Percentiles rank a stretch among this genome's conserved stretches.
Evolutionary conservation across 1,140 invertebrate species (phyloP).

Genomic region (Drosophila pachea): DNA sequence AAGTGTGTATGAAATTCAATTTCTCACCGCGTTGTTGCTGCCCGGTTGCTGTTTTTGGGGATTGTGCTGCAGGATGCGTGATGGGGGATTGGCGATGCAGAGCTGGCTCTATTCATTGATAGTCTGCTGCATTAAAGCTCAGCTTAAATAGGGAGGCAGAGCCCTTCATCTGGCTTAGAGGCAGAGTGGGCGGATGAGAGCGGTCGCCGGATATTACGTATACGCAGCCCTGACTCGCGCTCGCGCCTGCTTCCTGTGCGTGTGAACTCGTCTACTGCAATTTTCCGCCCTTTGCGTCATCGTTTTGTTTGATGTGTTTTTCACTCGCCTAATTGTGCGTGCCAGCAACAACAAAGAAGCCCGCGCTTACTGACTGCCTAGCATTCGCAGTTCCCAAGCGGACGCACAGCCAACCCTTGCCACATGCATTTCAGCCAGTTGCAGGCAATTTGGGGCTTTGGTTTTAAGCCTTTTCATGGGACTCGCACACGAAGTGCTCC

Average conservation of each 20-base stretch:
- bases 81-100: too few relatives aligned
- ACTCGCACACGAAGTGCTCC: conserved; percentile 16
- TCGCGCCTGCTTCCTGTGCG: conserved; percentile 16
- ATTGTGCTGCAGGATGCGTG: too few relatives aligned
- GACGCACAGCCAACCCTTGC: conserved; percentile 2
- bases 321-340: conserved; percentile 33
- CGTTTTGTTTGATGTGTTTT: conserved; percentile 38
- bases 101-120: conserved; percentile 3
- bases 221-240: conserved; percentile 13
- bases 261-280: conserved; percentile 10
- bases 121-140: too few relatives aligned
- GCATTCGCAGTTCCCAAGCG: not conserved
- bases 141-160: not conserved
- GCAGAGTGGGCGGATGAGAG: not conserved
- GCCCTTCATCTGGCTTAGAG: not conserved
- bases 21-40: not conserved
- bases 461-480: conserved; percentile 10
- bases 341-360: conserved; percentile 28
- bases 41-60: too few relatives aligned
- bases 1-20: conserved; percentile 35
- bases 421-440: conserved; percentile 2
- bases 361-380: not conserved
- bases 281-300: conserved; percentile 16
- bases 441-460: not conserved
- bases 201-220: conserved; percentile 22